A percentile compares a stretch with the other conserved stretches of the same genome.
Conservation (phyloP, 2,888 invertebrate species). For the Allacma fusca region DNA sequence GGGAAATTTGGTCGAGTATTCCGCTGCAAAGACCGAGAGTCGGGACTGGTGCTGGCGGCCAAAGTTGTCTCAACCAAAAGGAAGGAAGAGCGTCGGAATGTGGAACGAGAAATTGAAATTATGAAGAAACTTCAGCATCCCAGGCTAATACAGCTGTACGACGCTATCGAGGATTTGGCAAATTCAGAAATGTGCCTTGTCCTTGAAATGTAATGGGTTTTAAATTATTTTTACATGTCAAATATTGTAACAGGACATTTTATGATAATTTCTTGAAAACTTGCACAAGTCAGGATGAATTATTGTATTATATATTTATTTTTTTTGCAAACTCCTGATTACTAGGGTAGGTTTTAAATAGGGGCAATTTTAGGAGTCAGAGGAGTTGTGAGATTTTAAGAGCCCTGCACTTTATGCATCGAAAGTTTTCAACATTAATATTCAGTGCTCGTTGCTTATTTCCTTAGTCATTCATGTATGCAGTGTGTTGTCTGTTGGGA, state of each 20-base stretch:
- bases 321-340: too few relatives aligned
- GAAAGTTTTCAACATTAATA: conserved; percentile 14
- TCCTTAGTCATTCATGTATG: conserved; percentile 3
- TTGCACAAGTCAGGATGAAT: too few relatives aligned
- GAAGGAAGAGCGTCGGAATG: conserved; percentile 87
- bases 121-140: conserved; percentile 96
- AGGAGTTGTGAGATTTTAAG: too few relatives aligned
- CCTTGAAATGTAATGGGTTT: conserved; percentile 88
- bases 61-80: conserved; percentile 88
- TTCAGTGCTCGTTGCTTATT: background rate
- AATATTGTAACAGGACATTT: too few relatives aligned
- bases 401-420: background rate
- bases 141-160: conserved; percentile 94
- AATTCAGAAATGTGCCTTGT: conserved; percentile 95
- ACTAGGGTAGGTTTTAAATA: background rate
- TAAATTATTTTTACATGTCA: conserved; percentile 2
- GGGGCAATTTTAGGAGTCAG: background rate
- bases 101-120: conserved; percentile 94
- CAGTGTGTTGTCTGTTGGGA: background rate
- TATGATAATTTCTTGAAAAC: background rate
- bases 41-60: conserved; percentile 84
- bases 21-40: conserved; percentile 84
- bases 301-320: too few relatives aligned
- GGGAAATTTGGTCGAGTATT: conserved; percentile 98
- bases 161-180: conserved; percentile 85